Base-by-base conservation (phyloP, 2,888 invertebrate genomes). In the Parasteatoda lunata region DNA sequence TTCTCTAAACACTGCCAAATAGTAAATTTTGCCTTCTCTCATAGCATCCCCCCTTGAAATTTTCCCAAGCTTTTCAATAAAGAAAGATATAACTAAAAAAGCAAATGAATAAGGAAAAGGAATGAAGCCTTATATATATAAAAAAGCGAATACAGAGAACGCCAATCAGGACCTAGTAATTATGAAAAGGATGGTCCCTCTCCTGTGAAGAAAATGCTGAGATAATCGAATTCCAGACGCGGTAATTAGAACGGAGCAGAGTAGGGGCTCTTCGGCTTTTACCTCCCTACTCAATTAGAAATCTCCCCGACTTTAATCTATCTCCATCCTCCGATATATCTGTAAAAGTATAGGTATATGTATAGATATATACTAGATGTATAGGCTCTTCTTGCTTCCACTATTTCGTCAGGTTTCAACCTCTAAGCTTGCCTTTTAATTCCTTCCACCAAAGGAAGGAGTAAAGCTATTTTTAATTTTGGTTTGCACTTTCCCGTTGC, bases 161-260 rank as follows among this genome's bases (percentile, higher is more conserved):
- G 85, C 85, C 85, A 85, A 80, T 85, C 85, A 80, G 85, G 79
- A 75, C 64, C 47, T 75, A 69, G 85, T 85, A 85, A 85, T 85
- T 85, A 85, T 79, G 85, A 79, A 79, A 69, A 45, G 70, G 52
- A 45, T 45, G 66, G 77, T 52, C 77, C 48, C n/a, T 11, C 59
- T 47, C 49, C n/a, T 65, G 51, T n/a, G 73, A 30, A 68, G 70
- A 64, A 71, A 64, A 65, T 52, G 52, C 85, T 15, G 64, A 48
- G 85, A 30, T 85, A 85, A 85, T 85, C 85, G 85, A 85, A 85
- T 85, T 85, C 85, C 76, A 45, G 70, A 13, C 71, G 70, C 73
- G 85, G 79, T 85, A 85, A 85, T 85, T 85, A 85, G 85, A 85
- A 75, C 59, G 70, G 76, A 76, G 84, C 70, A 69, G 84, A 76